Conservation (phyloP, 2,888 invertebrate species). For the Drosophila anomalipes region DNA sequence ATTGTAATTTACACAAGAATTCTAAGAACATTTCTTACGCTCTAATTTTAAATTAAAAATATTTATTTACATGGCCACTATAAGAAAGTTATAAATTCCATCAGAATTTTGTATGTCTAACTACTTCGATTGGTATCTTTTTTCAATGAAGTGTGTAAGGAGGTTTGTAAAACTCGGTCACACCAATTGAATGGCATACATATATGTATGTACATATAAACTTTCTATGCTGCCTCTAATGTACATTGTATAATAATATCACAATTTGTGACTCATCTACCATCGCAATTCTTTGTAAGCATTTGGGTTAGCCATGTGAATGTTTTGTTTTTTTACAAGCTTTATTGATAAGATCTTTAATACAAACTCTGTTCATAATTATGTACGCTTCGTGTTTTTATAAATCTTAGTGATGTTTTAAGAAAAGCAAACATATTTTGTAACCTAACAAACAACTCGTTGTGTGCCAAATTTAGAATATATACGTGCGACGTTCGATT, state of each 20-base stretch:
- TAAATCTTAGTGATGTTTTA: slow-evolving; percentile 14
- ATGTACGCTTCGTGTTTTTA: slow-evolving; percentile 21
- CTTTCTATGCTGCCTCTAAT: not conserved
- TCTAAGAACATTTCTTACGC: not conserved
- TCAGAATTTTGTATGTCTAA: not conserved
- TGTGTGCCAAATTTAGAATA: slow-evolving; percentile 66
- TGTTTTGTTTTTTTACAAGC: not conserved
- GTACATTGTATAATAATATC: not conserved
- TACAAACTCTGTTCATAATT: slow-evolving; percentile 15
- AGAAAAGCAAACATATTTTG: slow-evolving; percentile 65
- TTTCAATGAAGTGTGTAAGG: slow-evolving; percentile 5
- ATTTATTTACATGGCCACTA: not conserved
- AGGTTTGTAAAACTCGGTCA: slow-evolving; percentile 10
- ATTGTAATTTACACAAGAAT: not conserved
- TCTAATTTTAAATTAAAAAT: slow-evolving; percentile 1
- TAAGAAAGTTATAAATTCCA: not conserved
- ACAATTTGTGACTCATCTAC: not conserved
- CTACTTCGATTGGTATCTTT: not conserved
- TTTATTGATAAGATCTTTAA: not conserved
- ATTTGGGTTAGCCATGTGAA: not conserved
- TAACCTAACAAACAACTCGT: slow-evolving; percentile 65
- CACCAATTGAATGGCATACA: not conserved
- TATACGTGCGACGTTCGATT: slow-evolving; percentile 58
- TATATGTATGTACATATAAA: not conserved
- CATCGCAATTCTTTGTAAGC: not conserved